Evolutionary conservation across 2,113 vertebrate genomes (phyloP), one percentile per base, ranked within the genome.

Genomic region (Coregonus clupeaformis): DNA sequence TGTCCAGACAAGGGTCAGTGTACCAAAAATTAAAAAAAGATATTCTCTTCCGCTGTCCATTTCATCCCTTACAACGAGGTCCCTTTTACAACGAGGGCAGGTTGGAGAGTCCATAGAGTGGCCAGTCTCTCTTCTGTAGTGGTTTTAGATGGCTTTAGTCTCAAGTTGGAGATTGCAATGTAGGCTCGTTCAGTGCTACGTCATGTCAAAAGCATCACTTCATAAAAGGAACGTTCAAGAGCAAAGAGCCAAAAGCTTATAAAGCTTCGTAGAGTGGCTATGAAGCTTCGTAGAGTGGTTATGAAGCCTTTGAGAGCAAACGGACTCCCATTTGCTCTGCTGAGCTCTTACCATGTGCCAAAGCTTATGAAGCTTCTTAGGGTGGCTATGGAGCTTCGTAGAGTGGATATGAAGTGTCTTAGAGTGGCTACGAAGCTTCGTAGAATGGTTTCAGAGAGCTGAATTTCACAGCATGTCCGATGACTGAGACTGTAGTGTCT

Each of bases 151-250:
- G 13, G 22, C 4, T 47, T 25, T 22, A n/a, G 36, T 69, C 36
- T 47, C n/a, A 3, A 11, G 16, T 5, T 69, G 11, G 45, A n/a
- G 36, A 42, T 47, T 24, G 20, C n/a, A 52, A 14, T 52, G 49
- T 16, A 18, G 1, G 16, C 49, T 52, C 12, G 49, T 52, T 52
- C 22, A 22, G 68, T 25, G 12, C 42, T 69, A 2, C 6, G 32
- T 45, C 71, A 32, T 67, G 16, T 42, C 30, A 32, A 30, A 11
- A 57, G 62, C 24, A 29, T 66, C 13, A 1, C 7, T 30, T 62
- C 45, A 65, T 73, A 73, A 73, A 73, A 36, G 24, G 36, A 73
- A 64, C 42, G 60, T 63, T n/a, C 29, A 16, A 27, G 47, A 69
- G 68, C 5, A 29, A 24, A 42, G 22, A 47, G 36, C 24, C 12